Evolutionary conservation across 2,888 invertebrate species (phyloP).

Genomic region (Onthophagus sagittarius): DNA sequence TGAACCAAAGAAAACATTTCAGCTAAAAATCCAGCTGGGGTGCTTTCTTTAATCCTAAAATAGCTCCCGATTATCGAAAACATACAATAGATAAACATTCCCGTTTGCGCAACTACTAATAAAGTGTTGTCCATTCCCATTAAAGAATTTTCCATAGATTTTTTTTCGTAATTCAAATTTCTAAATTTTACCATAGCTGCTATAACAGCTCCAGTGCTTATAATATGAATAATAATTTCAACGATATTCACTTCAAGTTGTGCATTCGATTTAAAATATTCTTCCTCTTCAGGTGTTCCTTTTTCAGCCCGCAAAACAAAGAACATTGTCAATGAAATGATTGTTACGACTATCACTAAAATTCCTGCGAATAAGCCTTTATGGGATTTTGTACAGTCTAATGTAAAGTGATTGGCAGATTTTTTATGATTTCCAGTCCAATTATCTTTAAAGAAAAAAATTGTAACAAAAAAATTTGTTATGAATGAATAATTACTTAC

Average conservation of each 20-base stretch:
- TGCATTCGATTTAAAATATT: slow-evolving; percentile 61
- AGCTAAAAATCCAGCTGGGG: slow-evolving; percentile 58
- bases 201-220: slow-evolving; percentile 61
- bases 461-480: background rate
- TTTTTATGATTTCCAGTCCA: slow-evolving; percentile 48
- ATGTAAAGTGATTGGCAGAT: slow-evolving; percentile 76
- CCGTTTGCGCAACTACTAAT: slow-evolving; percentile 81
- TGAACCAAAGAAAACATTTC: slow-evolving; percentile 74
- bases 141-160: slow-evolving; percentile 49
- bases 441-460: background rate
- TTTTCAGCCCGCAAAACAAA: slow-evolving; percentile 71
- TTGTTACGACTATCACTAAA: slow-evolving; percentile 69
- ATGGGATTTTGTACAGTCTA: slow-evolving; percentile 88
- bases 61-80: slow-evolving; percentile 81
- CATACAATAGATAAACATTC: slow-evolving; percentile 83
- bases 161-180: slow-evolving; percentile 63
- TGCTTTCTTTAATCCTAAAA: slow-evolving; percentile 52
- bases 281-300: slow-evolving; percentile 32
- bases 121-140: slow-evolving; percentile 71
- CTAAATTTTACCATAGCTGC: slow-evolving; percentile 67
- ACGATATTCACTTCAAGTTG: slow-evolving; percentile 73
- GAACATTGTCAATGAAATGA: slow-evolving; percentile 85
- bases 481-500: slow-evolving; percentile 13
- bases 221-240: slow-evolving; percentile 68
- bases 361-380: slow-evolving; percentile 83